Percentiles rank a stretch among this genome's conserved stretches.
Conservation (phyloP, 2,888 invertebrate genomes). For the Acanthosoma haemorrhoidale region DNA sequence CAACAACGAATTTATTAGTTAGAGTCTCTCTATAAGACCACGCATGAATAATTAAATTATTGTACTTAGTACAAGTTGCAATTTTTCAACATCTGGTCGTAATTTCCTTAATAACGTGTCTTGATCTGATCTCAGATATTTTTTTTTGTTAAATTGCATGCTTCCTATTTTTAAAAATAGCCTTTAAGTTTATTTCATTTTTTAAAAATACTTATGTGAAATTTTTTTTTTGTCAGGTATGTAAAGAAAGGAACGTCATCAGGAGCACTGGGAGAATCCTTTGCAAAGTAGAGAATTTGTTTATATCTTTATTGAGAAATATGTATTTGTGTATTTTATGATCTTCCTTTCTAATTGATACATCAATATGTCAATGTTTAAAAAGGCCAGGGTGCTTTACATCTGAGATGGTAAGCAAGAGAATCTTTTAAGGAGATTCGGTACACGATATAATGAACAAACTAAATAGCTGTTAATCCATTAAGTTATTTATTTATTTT, state of each 20-base stretch:
- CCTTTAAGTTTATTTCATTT: not conserved
- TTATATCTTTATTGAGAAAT: conserved; percentile 19
- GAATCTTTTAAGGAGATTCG: not conserved
- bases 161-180: not conserved
- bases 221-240: conserved; percentile 21
- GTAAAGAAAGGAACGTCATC: conserved; percentile 11
- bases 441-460: not conserved
- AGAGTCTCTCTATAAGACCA: too few relatives aligned
- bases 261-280: conserved; percentile 19
- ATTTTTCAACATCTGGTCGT: too few relatives aligned
- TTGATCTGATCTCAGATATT: too few relatives aligned
- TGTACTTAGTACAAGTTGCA: too few relatives aligned
- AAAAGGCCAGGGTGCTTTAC: not conserved
- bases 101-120: too few relatives aligned
- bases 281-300: conserved; percentile 23
- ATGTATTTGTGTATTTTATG: conserved; percentile 12
- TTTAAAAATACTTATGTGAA: not conserved
- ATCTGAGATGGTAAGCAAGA: not conserved
- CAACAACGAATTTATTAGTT: too few relatives aligned
- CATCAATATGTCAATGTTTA: not conserved
- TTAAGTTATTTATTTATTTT: conserved; percentile 1
- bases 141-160: not conserved
- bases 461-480: not conserved
- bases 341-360: conserved; percentile 19
- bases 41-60: too few relatives aligned